Percentiles rank a stretch among this genome's conserved stretches.
These are phyloP conservation scores for Drosophila mettleri DNA, from an alignment of 2,888 invertebrate species.

Conservation along the genomic window DNA sequence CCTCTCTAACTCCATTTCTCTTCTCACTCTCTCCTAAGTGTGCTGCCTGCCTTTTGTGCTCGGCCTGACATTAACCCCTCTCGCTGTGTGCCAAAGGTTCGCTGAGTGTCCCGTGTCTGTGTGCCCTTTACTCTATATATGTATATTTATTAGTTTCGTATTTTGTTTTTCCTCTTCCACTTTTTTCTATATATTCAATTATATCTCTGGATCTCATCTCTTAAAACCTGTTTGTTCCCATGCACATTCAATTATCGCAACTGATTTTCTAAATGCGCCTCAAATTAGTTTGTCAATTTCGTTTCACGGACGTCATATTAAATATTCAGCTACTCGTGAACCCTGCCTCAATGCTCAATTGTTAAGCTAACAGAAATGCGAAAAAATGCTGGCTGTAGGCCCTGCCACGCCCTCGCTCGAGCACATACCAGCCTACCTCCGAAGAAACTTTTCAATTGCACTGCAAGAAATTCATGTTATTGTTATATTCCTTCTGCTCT, in stretches of 20 bases:
- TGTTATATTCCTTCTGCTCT: not conserved
- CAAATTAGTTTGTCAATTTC: constrained; percentile 69
- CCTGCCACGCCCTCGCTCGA: not conserved
- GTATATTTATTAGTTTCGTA: constrained; percentile 64
- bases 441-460: constrained; percentile 31
- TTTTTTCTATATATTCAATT: constrained; percentile 32
- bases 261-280: constrained; percentile 33
- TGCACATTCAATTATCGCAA: constrained; percentile 42
- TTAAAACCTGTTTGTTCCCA: constrained; percentile 56
- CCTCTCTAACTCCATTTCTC: constrained; percentile 9
- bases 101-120: constrained; percentile 31
- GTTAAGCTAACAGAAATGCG: constrained; percentile 49
- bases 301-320: constrained; percentile 30
- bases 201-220: constrained; percentile 61
- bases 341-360: constrained; percentile 38
- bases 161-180: constrained; percentile 23
- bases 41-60: constrained; percentile 7
- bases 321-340: constrained; percentile 16
- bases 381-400: constrained; percentile 19
- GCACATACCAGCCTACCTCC: not conserved
- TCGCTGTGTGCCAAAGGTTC: constrained; percentile 30
- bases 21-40: not conserved
- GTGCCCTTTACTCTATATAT: constrained; percentile 21
- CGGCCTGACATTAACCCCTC: constrained; percentile 48
- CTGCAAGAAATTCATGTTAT: constrained; percentile 48